Percentiles rank a stretch among this genome's conserved stretches.
These are phyloP conservation scores for Pollachius pollachius DNA, from an alignment of 2,113 vertebrate species.

Conservation along the genomic window DNA sequence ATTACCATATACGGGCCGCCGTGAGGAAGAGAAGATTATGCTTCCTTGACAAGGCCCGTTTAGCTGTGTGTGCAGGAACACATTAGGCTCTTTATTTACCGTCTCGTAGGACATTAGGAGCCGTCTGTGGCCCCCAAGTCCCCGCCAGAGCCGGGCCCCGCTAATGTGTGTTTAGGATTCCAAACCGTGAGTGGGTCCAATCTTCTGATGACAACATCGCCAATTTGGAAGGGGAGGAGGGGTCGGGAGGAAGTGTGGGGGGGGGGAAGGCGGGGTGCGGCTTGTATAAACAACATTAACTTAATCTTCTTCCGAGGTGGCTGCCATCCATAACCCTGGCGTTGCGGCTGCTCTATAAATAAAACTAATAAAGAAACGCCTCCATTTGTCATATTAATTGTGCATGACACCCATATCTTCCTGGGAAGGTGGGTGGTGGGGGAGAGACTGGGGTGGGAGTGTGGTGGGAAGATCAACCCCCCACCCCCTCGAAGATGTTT, in stretches of 20 bases:
- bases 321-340: slow-evolving; percentile 14
- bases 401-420: slow-evolving; percentile 30
- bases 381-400: slow-evolving; percentile 47
- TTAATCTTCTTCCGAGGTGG: slow-evolving; percentile 35
- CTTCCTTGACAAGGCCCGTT: slow-evolving; percentile 61
- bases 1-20: slow-evolving; percentile 41
- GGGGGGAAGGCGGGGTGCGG: not conserved
- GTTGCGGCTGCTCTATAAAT: too few species aligned
- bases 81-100: slow-evolving; percentile 61
- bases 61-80: slow-evolving; percentile 50
- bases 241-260: too few species aligned
- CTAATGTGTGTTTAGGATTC: slow-evolving; percentile 47
- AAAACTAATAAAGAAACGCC: slow-evolving; percentile 33
- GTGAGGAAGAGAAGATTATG: slow-evolving; percentile 50
- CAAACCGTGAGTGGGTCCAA: slow-evolving; percentile 18
- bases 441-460: not conserved
- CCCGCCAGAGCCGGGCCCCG: slow-evolving; percentile 25
- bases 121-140: slow-evolving; percentile 43
- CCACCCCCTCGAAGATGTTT: slow-evolving; percentile 30
- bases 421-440: not conserved
- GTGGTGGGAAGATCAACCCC: slow-evolving; percentile 21
- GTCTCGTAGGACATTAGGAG: slow-evolving; percentile 51
- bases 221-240: slow-evolving; percentile 30
- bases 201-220: slow-evolving; percentile 46
- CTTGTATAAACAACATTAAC: slow-evolving; percentile 51